These are phyloP conservation scores for Meiosimyza platycephala DNA, from an alignment of 2,888 invertebrate genomes.

Conservation along the genomic window DNA sequence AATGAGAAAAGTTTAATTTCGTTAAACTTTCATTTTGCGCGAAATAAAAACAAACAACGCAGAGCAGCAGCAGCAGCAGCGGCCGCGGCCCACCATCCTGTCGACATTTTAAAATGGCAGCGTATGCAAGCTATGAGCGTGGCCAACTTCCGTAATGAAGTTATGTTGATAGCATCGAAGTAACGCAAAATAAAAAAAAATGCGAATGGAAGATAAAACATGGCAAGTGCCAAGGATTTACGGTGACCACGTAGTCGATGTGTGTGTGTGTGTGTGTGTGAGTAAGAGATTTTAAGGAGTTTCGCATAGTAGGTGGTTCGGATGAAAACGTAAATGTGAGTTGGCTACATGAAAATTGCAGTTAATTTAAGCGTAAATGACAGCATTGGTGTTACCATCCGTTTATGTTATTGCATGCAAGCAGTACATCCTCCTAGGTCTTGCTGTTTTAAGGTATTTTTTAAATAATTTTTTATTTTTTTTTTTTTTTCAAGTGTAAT, in stretches of 20 bases:
- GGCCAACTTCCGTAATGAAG: slow-evolving; percentile 60
- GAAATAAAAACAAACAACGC: slow-evolving; percentile 47
- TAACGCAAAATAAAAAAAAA: background rate
- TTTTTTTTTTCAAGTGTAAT: slow-evolving; percentile 20
- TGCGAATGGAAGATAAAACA: slow-evolving; percentile 2
- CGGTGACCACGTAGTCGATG: slow-evolving; percentile 10
- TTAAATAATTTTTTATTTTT: background rate
- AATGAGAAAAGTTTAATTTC: slow-evolving; percentile 66
- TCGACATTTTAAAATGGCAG: slow-evolving; percentile 44
- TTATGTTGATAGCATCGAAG: slow-evolving; percentile 56
- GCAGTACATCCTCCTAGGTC: no score
- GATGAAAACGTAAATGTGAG: background rate
- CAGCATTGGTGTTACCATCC: background rate
- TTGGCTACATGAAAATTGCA: background rate
- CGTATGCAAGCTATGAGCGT: background rate
- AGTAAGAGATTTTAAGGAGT: background rate
- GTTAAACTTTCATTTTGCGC: slow-evolving; percentile 60
- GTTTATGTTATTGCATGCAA: background rate
- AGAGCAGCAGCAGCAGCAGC: background rate
- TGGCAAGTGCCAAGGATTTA: slow-evolving; percentile 19
- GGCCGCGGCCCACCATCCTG: background rate
- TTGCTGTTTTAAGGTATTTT: background rate
- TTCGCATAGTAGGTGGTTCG: no score
- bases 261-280: background rate
- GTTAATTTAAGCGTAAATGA: slow-evolving; percentile 23